phyloP scores from a whole-genome alignment of 2,797 vertebrate genomes.

The Bovichtus diacanthus region DNA sequence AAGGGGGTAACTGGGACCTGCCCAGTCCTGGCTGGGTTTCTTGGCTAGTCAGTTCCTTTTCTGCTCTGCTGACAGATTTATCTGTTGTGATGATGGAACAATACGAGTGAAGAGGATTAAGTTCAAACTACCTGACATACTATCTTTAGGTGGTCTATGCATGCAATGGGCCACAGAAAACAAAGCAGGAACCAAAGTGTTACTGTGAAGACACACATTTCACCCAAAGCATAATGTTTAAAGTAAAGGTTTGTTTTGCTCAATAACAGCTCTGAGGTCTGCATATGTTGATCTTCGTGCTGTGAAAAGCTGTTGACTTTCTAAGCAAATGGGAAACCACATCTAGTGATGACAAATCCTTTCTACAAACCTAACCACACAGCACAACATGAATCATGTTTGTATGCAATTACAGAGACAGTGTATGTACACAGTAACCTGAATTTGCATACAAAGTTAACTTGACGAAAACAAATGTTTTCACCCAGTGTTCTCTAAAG shows the following conservation, averaged over 20 bases:
- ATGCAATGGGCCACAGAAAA: constrained; percentile 36
- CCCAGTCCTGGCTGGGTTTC: constrained; percentile 68
- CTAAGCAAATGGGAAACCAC: constrained; percentile 29
- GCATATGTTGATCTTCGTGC: constrained; percentile 28
- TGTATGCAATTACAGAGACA: constrained; percentile 52
- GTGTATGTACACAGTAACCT: constrained; percentile 33
- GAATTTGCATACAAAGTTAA: constrained; percentile 40
- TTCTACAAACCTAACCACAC: constrained; percentile 40
- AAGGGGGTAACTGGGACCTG: constrained; percentile 69
- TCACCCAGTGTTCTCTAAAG: constrained; percentile 11
- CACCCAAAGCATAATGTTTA: constrained; percentile 3
- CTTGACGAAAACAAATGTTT: constrained; percentile 46
- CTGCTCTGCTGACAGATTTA: constrained; percentile 78
- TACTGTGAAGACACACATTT: constrained; percentile 20
- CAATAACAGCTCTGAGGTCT: constrained; percentile 19
- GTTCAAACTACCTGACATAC: constrained; percentile 58
- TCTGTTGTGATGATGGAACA: constrained; percentile 72
- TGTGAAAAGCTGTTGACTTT: constrained; percentile 37
- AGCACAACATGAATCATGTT: constrained; percentile 48
- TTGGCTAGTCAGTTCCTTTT: constrained; percentile 54
- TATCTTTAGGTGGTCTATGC: constrained; percentile 58
- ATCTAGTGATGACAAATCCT: constrained; percentile 60
- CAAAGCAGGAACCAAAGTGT: constrained; percentile 22
- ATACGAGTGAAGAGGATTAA: constrained; percentile 63
- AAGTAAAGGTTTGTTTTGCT: constrained; percentile 22